A percentile compares a stretch with the other conserved stretches of the same genome.
Conservation (phyloP, 2,888 invertebrate genomes). For the Rapana venosa region DNA sequence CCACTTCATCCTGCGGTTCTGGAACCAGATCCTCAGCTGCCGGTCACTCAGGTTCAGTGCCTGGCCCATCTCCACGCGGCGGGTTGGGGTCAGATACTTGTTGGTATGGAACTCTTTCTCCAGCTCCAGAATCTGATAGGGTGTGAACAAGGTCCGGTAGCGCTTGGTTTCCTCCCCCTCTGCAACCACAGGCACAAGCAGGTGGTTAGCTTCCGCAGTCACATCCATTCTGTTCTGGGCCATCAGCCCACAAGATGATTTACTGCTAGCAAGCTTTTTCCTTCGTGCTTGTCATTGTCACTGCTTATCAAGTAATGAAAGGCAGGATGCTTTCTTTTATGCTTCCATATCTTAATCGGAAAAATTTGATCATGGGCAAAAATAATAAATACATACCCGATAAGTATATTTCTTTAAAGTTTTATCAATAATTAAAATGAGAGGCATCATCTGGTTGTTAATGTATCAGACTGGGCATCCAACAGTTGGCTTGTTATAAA, state of each 20-base stretch:
- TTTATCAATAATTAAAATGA: no score
- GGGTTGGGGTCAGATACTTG: conserved; percentile 7
- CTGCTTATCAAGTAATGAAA: not conserved
- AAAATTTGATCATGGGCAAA: no score
- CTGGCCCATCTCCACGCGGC: conserved; percentile 13
- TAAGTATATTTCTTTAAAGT: no score
- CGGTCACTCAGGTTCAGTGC: conserved; percentile 12
- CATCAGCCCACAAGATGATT: not conserved
- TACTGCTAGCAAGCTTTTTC: not conserved
- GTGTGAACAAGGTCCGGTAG: conserved; percentile 24
- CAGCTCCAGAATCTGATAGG: conserved; percentile 23
- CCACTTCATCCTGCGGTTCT: conserved; percentile 24
- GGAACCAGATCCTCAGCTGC: conserved; percentile 25
- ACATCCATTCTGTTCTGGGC: not conserved
- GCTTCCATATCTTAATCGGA: no score
- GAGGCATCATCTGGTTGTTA: no score
- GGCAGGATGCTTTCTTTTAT: no score
- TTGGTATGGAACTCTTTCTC: conserved; percentile 29
- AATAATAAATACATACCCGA: no score
- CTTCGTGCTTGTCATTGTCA: not conserved
- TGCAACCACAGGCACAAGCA: conserved; percentile 27
- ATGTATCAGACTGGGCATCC: no score
- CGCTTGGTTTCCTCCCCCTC: conserved; percentile 20
- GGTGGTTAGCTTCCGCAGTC: not conserved
- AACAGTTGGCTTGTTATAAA: no score